These are phyloP conservation scores for Neodiprion fabricii DNA, from an alignment of 1,140 invertebrate genomes.

Conservation along the genomic window DNA sequence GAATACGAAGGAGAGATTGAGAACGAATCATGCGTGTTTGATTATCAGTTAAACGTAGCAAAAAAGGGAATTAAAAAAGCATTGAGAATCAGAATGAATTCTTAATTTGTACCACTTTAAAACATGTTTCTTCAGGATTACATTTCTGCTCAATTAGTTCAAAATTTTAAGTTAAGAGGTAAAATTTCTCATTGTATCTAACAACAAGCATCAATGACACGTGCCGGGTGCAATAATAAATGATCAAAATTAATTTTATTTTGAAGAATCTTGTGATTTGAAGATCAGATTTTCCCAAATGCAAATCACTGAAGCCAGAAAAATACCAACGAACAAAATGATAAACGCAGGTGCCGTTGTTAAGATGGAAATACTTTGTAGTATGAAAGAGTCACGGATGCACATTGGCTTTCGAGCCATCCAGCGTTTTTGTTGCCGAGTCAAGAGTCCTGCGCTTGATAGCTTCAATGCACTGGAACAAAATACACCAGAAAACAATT, in stretches of 20 bases:
- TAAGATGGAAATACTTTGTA: constrained; percentile 38
- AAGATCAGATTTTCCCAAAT: constrained; percentile 32
- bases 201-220: too few relatives aligned
- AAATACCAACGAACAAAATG: constrained; percentile 29
- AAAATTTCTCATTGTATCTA: too few relatives aligned
- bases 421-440: constrained; percentile 40
- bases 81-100: too few relatives aligned
- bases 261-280: constrained; percentile 2
- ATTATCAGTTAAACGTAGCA: too few relatives aligned
- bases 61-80: too few relatives aligned
- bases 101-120: too few relatives aligned
- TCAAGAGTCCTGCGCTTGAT: constrained; percentile 34
- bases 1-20: too few relatives aligned
- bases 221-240: too few relatives aligned
- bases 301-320: constrained; percentile 28
- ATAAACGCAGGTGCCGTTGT: constrained; percentile 41
- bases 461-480: constrained; percentile 33
- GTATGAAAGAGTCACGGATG: constrained; percentile 30
- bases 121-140: too few relatives aligned
- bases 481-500: not conserved
- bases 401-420: constrained; percentile 41
- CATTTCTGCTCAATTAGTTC: too few relatives aligned
- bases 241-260: not conserved
- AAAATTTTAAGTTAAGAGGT: too few relatives aligned
- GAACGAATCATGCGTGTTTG: too few relatives aligned